These are phyloP conservation scores for Nyctalus aviator DNA, from an alignment of 2,797 vertebrate genomes.

Conservation along the genomic window DNA sequence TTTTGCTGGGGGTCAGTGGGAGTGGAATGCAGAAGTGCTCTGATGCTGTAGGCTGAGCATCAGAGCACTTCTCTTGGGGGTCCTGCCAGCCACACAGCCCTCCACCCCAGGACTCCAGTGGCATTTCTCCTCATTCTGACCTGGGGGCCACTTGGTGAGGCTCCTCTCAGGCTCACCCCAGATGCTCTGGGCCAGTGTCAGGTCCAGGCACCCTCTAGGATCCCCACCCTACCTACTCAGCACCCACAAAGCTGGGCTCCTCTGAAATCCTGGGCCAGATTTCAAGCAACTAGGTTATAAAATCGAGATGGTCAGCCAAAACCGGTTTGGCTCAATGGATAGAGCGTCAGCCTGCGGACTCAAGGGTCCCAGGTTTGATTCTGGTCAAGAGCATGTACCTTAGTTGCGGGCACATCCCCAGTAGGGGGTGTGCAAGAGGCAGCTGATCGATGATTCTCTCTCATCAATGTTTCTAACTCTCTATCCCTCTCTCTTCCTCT, in stretches of 20 bases:
- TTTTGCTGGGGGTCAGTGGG: background rate
- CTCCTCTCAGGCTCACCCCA: background rate
- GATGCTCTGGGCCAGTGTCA: background rate
- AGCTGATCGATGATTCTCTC: too few species aligned
- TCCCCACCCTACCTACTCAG: background rate
- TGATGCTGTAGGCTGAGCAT: background rate
- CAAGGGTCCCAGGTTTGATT: too few species aligned
- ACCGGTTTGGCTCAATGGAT: too few species aligned
- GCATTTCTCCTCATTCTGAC: background rate
- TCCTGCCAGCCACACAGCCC: background rate
- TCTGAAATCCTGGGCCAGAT: conserved; percentile 38
- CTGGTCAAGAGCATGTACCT: too few species aligned
- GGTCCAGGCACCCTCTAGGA: background rate
- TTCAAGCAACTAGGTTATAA: conserved; percentile 35
- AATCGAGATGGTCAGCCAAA: background rate
- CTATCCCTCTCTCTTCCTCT: too few species aligned
- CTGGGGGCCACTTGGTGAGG: background rate
- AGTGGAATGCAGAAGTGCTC: background rate
- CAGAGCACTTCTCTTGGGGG: background rate
- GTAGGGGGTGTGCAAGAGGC: too few species aligned
- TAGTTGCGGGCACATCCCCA: too few species aligned
- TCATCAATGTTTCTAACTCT: too few species aligned
- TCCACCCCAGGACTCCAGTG: background rate
- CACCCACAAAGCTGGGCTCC: background rate
- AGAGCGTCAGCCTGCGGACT: too few species aligned